Evolutionary conservation across 2,113 vertebrate genomes (phyloP).

Genomic region (Pelmatolapia mariae): DNA sequence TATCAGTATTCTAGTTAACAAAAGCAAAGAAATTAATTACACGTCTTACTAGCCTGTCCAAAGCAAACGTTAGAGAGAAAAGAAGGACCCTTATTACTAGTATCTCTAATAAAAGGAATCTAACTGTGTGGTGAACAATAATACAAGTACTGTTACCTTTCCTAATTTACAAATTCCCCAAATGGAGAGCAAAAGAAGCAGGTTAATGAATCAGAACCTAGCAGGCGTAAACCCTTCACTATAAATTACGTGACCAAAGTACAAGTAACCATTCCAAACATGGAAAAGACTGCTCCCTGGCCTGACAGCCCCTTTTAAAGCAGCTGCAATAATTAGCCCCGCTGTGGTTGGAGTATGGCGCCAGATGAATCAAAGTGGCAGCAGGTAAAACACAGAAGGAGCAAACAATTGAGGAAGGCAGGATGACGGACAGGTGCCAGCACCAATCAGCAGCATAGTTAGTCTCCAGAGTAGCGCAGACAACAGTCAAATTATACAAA

Average conservation of each 20-base stretch:
- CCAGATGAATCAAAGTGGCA: background rate
- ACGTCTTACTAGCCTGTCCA: background rate
- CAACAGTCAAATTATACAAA: background rate
- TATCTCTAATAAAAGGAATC: background rate
- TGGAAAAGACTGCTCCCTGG: background rate
- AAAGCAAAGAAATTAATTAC: background rate
- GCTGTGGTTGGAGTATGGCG: background rate
- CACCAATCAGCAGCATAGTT: background rate
- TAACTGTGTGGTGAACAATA: background rate
- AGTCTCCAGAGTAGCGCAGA: background rate
- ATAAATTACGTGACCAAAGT: background rate
- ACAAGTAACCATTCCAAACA: background rate
- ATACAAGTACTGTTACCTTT: background rate
- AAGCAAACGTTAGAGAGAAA: background rate
- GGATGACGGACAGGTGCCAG: background rate
- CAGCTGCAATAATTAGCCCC: background rate
- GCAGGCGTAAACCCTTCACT: background rate
- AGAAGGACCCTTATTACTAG: accelerated
- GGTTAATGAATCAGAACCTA: background rate
- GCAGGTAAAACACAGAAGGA: background rate
- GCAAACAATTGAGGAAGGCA: background rate
- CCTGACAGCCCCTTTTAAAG: background rate
- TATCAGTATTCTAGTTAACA: background rate
- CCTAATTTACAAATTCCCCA: background rate
- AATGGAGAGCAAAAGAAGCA: background rate